Evolutionary conservation across 2,888 invertebrate genomes (phyloP).

Genomic region (Aradus depressus): DNA sequence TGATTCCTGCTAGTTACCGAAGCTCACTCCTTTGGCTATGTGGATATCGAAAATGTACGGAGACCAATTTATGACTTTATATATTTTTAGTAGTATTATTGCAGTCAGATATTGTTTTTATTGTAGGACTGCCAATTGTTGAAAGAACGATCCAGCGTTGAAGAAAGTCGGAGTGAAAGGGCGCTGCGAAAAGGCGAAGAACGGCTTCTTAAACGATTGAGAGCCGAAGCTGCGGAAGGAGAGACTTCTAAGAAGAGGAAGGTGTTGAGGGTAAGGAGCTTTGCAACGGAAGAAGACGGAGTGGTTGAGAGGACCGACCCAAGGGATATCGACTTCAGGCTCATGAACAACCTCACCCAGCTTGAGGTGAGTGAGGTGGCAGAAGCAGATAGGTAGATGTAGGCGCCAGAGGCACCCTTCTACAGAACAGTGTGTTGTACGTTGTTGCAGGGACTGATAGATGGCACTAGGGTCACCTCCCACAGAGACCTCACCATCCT

Average conservation of each 20-base stretch:
- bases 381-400: too few species aligned
- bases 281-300: conserved; percentile 47
- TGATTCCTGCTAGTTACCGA: too few species aligned
- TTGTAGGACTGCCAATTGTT: conserved; percentile 51
- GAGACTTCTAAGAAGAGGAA: conserved; percentile 56
- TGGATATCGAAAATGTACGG: too few species aligned
- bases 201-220: conserved; percentile 69
- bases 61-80: too few species aligned
- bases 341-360: conserved; percentile 62
- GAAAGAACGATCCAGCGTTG: conserved; percentile 33
- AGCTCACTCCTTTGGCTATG: too few species aligned
- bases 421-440: too few species aligned
- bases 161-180: conserved; percentile 53
- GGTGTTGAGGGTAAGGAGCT: conserved; percentile 58
- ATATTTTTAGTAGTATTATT: too few species aligned
- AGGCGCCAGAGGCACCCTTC: too few species aligned
- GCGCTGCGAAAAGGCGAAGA: conserved; percentile 78
- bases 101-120: conserved; percentile 14
- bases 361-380: conserved; percentile 45
- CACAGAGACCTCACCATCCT: conserved; percentile 56
- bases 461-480: conserved; percentile 51
- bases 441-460: conserved; percentile 44
- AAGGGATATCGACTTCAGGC: conserved; percentile 74
- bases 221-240: conserved; percentile 56
- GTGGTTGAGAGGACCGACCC: conserved; percentile 54